phyloP scores from a whole-genome alignment of 1,140 invertebrate genomes.

The Caenorhabditis remanei region DNA sequence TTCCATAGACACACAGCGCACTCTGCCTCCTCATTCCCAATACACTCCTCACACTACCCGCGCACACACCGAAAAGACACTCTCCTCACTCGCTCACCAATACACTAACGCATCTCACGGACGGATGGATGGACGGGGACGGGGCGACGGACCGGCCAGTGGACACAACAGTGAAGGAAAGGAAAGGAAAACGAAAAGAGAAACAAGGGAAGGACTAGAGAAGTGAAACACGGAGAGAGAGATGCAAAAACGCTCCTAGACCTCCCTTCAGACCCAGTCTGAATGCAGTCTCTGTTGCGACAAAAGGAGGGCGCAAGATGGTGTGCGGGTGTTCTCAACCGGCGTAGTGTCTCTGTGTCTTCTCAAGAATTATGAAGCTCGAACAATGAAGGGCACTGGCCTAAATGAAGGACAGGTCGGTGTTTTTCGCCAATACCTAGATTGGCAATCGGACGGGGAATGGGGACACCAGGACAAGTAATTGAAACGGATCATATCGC shows the following conservation, averaged over 20 bases:
- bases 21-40: conserved; percentile 23
- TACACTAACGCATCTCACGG: conserved; percentile 45
- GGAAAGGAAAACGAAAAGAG: neutral
- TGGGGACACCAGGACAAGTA: neutral
- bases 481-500: neutral
- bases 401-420: neutral
- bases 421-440: neutral
- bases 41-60: conserved; percentile 47
- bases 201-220: neutral
- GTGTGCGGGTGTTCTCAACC: conserved; percentile 22
- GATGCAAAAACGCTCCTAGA: conserved; percentile 29
- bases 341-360: neutral
- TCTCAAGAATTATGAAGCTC: conserved; percentile 18
- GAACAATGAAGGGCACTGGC: neutral
- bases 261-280: neutral
- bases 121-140: conserved; percentile 40
- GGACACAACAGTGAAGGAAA: neutral
- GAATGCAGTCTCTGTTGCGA: conserved; percentile 12
- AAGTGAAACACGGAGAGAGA: neutral
- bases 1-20: conserved; percentile 22
- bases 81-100: conserved; percentile 9
- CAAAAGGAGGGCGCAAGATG: neutral
- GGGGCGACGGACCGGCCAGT: conserved; percentile 20
- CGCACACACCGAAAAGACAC: conserved; percentile 37
- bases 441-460: neutral